A percentile compares a stretch with the other conserved stretches of the same genome.
These are phyloP conservation scores for Vulpes ferrilata DNA, from an alignment of 2,113 vertebrate species.

Conservation along the genomic window DNA sequence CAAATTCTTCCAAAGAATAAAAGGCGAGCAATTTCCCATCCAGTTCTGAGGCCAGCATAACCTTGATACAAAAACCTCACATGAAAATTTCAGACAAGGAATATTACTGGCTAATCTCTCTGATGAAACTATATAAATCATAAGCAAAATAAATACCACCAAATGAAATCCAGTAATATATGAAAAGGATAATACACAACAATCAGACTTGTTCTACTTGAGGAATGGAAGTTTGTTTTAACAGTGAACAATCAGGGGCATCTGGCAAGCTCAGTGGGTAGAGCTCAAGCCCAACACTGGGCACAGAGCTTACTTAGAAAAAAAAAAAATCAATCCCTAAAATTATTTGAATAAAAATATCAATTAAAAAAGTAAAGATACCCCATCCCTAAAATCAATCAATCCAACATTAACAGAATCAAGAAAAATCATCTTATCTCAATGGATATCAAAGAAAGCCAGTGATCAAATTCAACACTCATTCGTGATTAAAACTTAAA, in stretches of 20 bases:
- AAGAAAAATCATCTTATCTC: conserved; percentile 14
- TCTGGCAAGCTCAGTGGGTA: neutral
- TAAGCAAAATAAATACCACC: neutral
- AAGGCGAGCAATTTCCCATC: neutral
- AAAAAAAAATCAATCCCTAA: neutral
- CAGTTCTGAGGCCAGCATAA: neutral
- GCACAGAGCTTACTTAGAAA: neutral
- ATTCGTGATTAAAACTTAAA: neutral
- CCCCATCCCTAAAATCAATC: neutral
- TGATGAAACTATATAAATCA: neutral
- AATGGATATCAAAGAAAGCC: neutral
- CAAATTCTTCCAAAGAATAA: neutral
- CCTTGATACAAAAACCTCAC: neutral
- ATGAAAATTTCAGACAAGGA: neutral
- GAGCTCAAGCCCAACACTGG: neutral
- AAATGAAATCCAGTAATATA: neutral
- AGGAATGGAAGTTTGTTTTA: neutral
- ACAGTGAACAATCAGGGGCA: neutral
- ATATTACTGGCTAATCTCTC: neutral
- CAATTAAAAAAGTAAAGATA: neutral
- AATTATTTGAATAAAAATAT: neutral
- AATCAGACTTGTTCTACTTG: neutral
- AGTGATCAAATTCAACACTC: neutral
- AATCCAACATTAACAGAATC: neutral
- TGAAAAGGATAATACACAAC: neutral